Evolutionary conservation across 92 coral and sea anemone genomes (phyloP).

Genomic region (Epizoanthus scotinus): DNA sequence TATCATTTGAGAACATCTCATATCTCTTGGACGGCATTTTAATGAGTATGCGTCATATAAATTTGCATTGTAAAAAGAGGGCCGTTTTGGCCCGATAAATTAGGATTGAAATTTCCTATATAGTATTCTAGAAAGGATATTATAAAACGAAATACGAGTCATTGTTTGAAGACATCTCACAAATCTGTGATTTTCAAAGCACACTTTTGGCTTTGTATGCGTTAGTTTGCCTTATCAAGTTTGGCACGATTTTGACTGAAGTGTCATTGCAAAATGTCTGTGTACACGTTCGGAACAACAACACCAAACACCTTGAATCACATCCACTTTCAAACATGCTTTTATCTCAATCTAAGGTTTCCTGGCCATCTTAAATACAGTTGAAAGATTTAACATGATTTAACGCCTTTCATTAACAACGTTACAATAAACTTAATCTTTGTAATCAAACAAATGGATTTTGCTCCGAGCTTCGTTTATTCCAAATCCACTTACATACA

Average conservation of each 20-base stretch:
- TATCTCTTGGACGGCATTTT: background rate
- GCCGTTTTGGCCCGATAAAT: slow-evolving; percentile 16
- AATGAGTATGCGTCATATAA: background rate
- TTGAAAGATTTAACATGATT: background rate
- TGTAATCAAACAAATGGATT: slow-evolving; percentile 27
- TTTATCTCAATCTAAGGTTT: background rate
- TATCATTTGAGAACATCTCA: slow-evolving; percentile 28
- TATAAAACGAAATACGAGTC: background rate
- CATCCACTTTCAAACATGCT: background rate
- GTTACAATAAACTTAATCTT: slow-evolving; percentile 19
- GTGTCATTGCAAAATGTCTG: background rate
- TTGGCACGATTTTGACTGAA: slow-evolving; percentile 2
- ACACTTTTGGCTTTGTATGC: slow-evolving; percentile 7
- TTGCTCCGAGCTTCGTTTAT: slow-evolving; percentile 22
- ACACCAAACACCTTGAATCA: background rate
- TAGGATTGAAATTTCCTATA: background rate
- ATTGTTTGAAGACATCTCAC: slow-evolving; percentile 11
- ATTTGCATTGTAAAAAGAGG: background rate
- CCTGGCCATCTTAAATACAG: background rate
- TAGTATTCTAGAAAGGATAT: background rate
- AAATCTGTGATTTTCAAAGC: slow-evolving; percentile 4
- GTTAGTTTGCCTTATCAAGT: background rate
- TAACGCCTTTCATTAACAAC: background rate
- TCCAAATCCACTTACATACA: slow-evolving; percentile 37
- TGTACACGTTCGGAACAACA: background rate